These are phyloP conservation scores for Fabriciana adippe DNA, from an alignment of 2,888 invertebrate genomes.

Conservation along the genomic window DNA sequence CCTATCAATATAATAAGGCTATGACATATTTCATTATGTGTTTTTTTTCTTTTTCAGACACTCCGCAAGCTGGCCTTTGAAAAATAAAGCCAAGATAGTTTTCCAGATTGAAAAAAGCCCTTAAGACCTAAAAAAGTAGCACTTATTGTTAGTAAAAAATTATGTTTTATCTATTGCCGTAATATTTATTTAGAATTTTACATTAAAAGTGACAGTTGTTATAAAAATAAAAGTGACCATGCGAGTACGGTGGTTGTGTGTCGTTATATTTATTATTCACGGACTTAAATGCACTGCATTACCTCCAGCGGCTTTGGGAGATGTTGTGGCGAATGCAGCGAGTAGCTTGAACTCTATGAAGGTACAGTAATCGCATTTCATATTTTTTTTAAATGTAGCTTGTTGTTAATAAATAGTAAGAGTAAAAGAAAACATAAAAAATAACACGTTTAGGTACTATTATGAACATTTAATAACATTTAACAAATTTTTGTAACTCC, in stretches of 20 bases:
- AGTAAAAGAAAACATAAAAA: too few species aligned
- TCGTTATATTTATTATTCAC: constrained; percentile 41
- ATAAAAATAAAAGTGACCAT: constrained; percentile 29
- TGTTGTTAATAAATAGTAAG: too few species aligned
- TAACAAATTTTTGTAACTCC: too few species aligned
- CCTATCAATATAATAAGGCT: too few species aligned
- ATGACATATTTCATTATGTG: too few species aligned
- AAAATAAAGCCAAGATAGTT: too few species aligned
- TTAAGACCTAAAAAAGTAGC: too few species aligned
- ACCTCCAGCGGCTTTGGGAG: constrained; percentile 76
- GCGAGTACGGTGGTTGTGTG: constrained; percentile 65
- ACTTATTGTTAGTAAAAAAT: background rate
- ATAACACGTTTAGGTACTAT: too few species aligned
- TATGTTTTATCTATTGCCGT: constrained; percentile 18
- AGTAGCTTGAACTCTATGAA: constrained; percentile 79
- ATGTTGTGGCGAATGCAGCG: constrained; percentile 76
- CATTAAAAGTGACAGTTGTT: background rate
- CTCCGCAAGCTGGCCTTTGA: too few species aligned
- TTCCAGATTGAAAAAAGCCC: too few species aligned
- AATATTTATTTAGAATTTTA: background rate
- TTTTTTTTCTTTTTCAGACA: too few species aligned
- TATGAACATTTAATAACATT: too few species aligned
- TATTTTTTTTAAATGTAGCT: background rate
- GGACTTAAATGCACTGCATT: constrained; percentile 60
- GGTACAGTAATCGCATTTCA: constrained; percentile 49